A percentile compares a stretch with the other conserved stretches of the same genome.
phyloP scores from a whole-genome alignment of 1,140 invertebrate species.

The Drosophila ercepeae region DNA sequence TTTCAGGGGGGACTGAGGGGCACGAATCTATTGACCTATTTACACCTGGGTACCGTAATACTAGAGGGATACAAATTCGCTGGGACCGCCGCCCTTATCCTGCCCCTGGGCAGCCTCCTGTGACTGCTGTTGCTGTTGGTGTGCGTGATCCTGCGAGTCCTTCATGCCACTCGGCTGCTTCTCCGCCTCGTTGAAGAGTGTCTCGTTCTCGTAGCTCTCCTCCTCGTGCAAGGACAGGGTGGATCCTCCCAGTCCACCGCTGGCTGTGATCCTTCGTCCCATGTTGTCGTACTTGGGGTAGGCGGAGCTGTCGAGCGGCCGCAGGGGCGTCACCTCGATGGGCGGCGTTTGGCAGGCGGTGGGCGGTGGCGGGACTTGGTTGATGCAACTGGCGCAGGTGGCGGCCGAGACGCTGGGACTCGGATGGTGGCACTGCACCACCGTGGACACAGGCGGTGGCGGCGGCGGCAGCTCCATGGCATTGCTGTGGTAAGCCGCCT shows the following conservation, averaged over 20 bases:
- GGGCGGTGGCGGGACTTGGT: conserved; percentile 60
- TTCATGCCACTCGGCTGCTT: conserved; percentile 23
- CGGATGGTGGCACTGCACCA: conserved; percentile 71
- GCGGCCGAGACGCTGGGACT: conserved; percentile 50
- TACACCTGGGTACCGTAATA: conserved; percentile 83
- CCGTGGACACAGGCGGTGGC: conserved; percentile 70
- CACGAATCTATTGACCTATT: conserved; percentile 68
- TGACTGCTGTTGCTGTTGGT: conserved; percentile 19
- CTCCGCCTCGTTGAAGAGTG: conserved; percentile 70
- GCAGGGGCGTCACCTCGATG: conserved; percentile 61
- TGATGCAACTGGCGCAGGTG: conserved; percentile 84
- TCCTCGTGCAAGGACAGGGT: conserved; percentile 91
- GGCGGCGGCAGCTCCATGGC: conserved; percentile 69
- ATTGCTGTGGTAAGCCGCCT: conserved; percentile 47
- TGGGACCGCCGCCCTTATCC: conserved; percentile 50
- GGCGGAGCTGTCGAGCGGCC: conserved; percentile 64
- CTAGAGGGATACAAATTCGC: conserved; percentile 82
- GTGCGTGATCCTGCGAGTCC: conserved; percentile 27
- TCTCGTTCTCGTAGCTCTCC: conserved; percentile 71
- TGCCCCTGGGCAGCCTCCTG: conserved; percentile 35
- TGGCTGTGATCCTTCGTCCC: conserved; percentile 93
- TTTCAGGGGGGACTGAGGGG: conserved; percentile 3
- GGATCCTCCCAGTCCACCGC: conserved; percentile 87
- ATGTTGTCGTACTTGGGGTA: conserved; percentile 93
- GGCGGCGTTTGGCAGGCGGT: conserved; percentile 81